Conservation (phyloP, 2,888 invertebrate genomes). For the Sicus ferrugineus region DNA sequence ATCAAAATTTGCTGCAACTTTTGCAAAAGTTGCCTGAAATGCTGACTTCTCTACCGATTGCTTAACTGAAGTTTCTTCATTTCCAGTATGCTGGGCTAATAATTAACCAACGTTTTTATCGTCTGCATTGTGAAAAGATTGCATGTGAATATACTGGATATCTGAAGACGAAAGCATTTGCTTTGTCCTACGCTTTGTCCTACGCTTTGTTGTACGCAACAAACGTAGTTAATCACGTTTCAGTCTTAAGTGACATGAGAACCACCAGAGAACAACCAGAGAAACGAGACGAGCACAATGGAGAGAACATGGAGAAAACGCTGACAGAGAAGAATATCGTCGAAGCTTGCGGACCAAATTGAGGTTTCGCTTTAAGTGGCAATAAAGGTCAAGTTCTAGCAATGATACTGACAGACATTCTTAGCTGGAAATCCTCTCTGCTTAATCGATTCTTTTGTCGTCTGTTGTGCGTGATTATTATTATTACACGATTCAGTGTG, state of each 20-base stretch:
- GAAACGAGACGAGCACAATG: constrained; percentile 10
- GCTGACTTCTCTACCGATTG: too few relatives aligned
- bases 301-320: too few relatives aligned
- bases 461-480: not conserved
- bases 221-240: constrained; percentile 9
- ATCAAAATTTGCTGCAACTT: too few relatives aligned
- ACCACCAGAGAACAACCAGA: too few relatives aligned
- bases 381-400: constrained; percentile 21
- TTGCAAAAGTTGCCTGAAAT: too few relatives aligned
- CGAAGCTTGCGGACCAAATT: not conserved
- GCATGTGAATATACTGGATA: not conserved
- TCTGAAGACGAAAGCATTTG: too few relatives aligned
- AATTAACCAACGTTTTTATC: too few relatives aligned
- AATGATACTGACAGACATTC: constrained; percentile 6
- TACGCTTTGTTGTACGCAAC: not conserved
- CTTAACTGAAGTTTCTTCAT: too few relatives aligned
- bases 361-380: not conserved
- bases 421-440: not conserved
- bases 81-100: too few relatives aligned
- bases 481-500: too few relatives aligned
- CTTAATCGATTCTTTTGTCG: not conserved
- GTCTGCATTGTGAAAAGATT: not conserved
- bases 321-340: constrained; percentile 21
- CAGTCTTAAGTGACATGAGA: not conserved
- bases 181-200: not conserved